Conservation (phyloP, 1,140 invertebrate species). For the Drosophila rufa region DNA sequence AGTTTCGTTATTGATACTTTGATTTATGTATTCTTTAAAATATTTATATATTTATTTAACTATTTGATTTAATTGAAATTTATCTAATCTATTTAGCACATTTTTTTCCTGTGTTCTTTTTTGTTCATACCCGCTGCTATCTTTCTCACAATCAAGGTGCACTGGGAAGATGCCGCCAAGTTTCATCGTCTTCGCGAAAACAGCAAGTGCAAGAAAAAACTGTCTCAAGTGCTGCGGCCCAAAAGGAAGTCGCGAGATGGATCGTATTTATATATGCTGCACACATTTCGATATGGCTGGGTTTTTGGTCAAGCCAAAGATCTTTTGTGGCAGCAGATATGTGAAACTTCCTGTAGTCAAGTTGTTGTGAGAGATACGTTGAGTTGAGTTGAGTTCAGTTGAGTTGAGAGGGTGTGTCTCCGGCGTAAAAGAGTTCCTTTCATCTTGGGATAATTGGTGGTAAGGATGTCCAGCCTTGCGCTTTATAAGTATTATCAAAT, state of each 20-base stretch:
- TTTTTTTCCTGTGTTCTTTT: conserved; percentile 17
- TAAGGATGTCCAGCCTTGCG: conserved; percentile 51
- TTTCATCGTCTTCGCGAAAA: conserved; percentile 27
- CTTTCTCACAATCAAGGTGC: conserved; percentile 83
- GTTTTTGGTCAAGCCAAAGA: conserved; percentile 55
- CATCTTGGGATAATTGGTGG: conserved; percentile 58
- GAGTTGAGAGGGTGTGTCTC: conserved; percentile 68
- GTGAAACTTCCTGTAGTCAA: conserved; percentile 80
- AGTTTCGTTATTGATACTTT: background rate
- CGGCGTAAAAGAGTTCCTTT: conserved; percentile 50
- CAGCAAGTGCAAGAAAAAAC: conserved; percentile 73
- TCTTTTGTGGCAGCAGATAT: conserved; percentile 74
- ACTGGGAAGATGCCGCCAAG: conserved; percentile 54
- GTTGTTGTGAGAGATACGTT: conserved; percentile 64
- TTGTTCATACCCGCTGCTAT: conserved; percentile 48
- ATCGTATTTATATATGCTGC: conserved; percentile 41
- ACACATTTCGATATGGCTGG: conserved; percentile 49
- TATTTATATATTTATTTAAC: background rate
- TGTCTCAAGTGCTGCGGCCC: conserved; percentile 73
- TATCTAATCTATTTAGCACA: background rate
- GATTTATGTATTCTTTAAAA: no score
- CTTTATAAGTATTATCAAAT: conserved; percentile 57
- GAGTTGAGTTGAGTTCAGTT: conserved; percentile 66
- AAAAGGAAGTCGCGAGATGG: conserved; percentile 71
- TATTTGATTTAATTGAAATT: no score